Percentiles rank a stretch among this genome's conserved stretches.
Evolutionary conservation across 2,888 invertebrate species (phyloP).

Genomic region (Torymus auratus): DNA sequence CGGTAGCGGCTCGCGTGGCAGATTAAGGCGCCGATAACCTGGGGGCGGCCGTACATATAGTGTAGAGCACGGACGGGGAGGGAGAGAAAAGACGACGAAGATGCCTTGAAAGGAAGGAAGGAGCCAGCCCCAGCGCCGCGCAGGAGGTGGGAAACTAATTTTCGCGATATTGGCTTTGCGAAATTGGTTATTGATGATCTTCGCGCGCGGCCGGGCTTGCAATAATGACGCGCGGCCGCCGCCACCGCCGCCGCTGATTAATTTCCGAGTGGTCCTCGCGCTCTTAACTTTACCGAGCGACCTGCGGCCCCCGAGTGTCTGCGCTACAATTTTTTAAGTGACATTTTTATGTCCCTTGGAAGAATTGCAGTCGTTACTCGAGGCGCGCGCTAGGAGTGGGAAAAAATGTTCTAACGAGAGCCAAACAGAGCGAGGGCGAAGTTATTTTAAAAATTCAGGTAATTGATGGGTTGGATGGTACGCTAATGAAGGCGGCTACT

Average conservation of each 20-base stretch:
- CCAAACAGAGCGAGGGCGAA: too few relatives aligned
- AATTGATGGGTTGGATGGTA: neutral
- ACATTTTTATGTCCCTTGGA: slow-evolving; percentile 8
- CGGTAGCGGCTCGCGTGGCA: slow-evolving; percentile 25
- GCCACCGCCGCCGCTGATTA: slow-evolving; percentile 43
- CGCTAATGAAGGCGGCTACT: too few relatives aligned
- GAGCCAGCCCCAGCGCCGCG: neutral
- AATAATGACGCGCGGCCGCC: slow-evolving; percentile 51
- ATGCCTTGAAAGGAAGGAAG: neutral
- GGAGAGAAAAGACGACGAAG: neutral
- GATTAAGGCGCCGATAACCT: slow-evolving; percentile 41
- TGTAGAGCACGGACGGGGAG: too few relatives aligned
- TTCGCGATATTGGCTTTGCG: slow-evolving; percentile 74
- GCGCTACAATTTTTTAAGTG: slow-evolving; percentile 1
- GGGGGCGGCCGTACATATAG: neutral
- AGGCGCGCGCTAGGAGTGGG: too few relatives aligned
- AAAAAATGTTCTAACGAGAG: slow-evolving; percentile 5
- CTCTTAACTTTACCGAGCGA: neutral
- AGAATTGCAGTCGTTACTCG: slow-evolving; percentile 14
- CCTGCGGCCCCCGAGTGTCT: neutral
- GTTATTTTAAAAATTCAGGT: neutral
- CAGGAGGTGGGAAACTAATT: slow-evolving; percentile 67
- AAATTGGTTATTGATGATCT: slow-evolving; percentile 75
- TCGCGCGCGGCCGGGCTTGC: slow-evolving; percentile 64
- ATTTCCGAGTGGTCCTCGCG: slow-evolving; percentile 42